phyloP scores from a whole-genome alignment of 2,113 vertebrate species.

The Illadopsis cleaveri region DNA sequence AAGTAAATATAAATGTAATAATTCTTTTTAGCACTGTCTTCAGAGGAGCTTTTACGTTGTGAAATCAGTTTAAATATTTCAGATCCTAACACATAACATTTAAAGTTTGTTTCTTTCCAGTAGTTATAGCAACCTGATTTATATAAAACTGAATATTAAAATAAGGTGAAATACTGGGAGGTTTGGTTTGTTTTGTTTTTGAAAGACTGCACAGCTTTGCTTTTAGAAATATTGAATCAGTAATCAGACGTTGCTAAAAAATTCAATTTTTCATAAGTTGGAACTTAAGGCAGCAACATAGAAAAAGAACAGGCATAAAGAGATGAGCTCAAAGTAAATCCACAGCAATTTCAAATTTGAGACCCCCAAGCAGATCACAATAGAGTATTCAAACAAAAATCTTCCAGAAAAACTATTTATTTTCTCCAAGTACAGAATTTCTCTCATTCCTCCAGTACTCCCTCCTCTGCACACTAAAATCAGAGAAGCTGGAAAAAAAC shows the following conservation, averaged over 20 bases:
- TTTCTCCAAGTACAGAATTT: background rate
- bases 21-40: background rate
- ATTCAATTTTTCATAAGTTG: background rate
- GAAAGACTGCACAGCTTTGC: background rate
- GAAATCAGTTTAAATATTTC: background rate
- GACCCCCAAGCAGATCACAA: background rate
- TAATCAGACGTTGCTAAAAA: background rate
- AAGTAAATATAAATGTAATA: background rate
- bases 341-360: background rate
- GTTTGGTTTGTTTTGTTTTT: background rate
- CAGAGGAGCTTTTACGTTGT: background rate
- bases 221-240: background rate
- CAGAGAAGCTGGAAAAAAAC: background rate
- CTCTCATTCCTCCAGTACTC: accelerated
- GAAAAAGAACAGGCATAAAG: background rate
- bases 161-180: accelerated
- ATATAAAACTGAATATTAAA: background rate
- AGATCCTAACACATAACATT: background rate
- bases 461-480: background rate
- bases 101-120: background rate
- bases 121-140: background rate
- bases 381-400: background rate
- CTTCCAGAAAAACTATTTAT: background rate
- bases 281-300: background rate
- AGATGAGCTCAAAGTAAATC: background rate